Conservation (phyloP, 2,113 vertebrate genomes). For the Antigone vipio region DNA sequence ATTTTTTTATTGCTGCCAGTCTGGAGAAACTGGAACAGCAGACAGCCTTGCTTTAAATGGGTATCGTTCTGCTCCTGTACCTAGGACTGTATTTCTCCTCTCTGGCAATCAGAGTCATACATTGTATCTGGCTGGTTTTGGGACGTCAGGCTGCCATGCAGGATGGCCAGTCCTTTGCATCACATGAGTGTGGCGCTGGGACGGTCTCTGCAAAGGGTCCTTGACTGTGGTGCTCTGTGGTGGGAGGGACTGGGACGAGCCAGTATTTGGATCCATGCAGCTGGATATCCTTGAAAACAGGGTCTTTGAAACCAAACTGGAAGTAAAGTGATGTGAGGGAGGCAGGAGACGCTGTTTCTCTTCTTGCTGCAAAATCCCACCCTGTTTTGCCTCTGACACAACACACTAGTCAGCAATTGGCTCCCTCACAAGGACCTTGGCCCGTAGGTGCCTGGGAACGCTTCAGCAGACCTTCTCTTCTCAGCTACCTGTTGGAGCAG, state of each 20-base stretch:
- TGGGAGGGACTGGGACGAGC: not conserved
- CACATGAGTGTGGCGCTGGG: not conserved
- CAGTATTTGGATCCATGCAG: not conserved
- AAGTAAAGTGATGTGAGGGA: not conserved
- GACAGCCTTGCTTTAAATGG: not conserved
- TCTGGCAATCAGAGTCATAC: accelerated
- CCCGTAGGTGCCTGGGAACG: not conserved
- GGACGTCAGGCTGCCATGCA: not conserved
- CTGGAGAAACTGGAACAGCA: not conserved
- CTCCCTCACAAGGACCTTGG: not conserved
- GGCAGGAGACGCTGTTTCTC: not conserved
- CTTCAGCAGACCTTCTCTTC: not conserved
- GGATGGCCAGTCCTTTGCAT: not conserved
- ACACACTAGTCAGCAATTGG: not conserved
- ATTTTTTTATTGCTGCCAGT: not conserved
- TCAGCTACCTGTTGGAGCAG: conserved; percentile 31
- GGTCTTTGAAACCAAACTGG: not conserved
- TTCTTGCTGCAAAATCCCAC: not conserved
- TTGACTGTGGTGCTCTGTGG: not conserved
- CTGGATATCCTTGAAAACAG: not conserved
- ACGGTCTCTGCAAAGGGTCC: not conserved
- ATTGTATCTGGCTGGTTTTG: not conserved
- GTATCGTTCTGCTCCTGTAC: not conserved
- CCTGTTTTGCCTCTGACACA: not conserved
- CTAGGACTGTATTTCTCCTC: not conserved